phyloP scores from a whole-genome alignment of 2,113 vertebrate genomes.

The Festucalex cinctus region DNA sequence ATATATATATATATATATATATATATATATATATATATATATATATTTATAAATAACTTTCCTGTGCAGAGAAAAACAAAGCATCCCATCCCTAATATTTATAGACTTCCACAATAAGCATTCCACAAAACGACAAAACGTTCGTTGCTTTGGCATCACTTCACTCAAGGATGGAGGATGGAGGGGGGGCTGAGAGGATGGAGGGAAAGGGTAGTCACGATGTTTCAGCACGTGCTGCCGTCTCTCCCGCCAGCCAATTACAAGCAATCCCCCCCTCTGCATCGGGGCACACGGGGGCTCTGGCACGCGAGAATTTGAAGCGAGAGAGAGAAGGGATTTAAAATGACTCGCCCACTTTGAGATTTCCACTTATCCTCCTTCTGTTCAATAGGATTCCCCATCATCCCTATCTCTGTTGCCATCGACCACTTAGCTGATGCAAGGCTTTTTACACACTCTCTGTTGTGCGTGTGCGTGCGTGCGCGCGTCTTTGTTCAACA shows the following conservation, averaged over 20 bases:
- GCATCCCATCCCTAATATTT: not conserved
- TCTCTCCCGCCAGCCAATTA: slow-evolving; percentile 54
- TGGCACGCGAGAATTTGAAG: slow-evolving; percentile 42
- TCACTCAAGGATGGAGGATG: not conserved
- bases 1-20: no score
- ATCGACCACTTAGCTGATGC: slow-evolving; percentile 35
- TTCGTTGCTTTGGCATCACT: not conserved
- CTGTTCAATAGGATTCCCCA: slow-evolving; percentile 25
- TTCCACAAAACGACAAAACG: no score
- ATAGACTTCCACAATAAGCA: not conserved
- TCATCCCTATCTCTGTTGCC: slow-evolving; percentile 12
- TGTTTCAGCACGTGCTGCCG: slow-evolving; percentile 56
- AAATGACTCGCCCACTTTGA: not conserved
- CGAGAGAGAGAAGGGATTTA: slow-evolving; percentile 10
- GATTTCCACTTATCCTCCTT: not conserved
- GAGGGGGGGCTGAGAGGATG: not conserved
- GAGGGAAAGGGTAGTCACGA: slow-evolving; percentile 51
- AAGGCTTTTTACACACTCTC: slow-evolving; percentile 6
- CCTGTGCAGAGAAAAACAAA: no score
- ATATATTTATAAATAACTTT: no score
- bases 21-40: no score
- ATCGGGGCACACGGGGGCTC: slow-evolving; percentile 29
- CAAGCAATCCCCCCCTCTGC: slow-evolving; percentile 31
- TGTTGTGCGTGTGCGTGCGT: slow-evolving; percentile 18
- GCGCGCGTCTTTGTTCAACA: not conserved